A percentile compares a stretch with the other conserved stretches of the same genome.
Evolutionary conservation across 1,140 invertebrate species (phyloP).

Genomic region (Andrena cerasifolii): DNA sequence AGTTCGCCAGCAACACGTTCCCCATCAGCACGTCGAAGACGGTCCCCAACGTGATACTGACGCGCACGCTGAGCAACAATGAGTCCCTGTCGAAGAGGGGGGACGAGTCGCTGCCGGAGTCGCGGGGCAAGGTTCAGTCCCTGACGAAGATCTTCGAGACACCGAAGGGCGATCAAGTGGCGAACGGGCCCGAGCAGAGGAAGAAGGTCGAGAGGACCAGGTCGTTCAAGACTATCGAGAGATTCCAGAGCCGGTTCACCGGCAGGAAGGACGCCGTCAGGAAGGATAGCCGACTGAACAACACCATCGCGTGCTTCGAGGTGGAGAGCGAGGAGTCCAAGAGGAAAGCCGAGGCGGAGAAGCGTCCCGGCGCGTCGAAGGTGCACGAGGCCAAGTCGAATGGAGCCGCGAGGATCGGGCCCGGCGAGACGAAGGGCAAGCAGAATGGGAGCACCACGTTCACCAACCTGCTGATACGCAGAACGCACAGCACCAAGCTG

Average conservation of each 20-base stretch:
- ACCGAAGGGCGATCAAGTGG: slow-evolving; percentile 57
- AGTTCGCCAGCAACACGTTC: slow-evolving; percentile 75
- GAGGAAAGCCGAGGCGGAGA: slow-evolving; percentile 44
- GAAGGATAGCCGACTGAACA: slow-evolving; percentile 73
- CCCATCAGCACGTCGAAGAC: slow-evolving; percentile 58
- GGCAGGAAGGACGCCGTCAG: slow-evolving; percentile 72
- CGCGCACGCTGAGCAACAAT: slow-evolving; percentile 74
- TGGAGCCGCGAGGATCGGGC: slow-evolving; percentile 28
- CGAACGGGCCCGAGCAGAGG: slow-evolving; percentile 54
- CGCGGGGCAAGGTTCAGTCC: slow-evolving; percentile 79
- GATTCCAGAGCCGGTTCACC: slow-evolving; percentile 77
- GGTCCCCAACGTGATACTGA: slow-evolving; percentile 61
- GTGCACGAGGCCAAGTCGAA: slow-evolving; percentile 19
- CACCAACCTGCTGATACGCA: slow-evolving; percentile 82
- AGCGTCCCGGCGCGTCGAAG: slow-evolving; percentile 28
- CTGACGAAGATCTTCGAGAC: slow-evolving; percentile 79
- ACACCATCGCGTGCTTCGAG: slow-evolving; percentile 69
- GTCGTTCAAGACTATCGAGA: slow-evolving; percentile 80
- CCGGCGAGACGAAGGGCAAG: slow-evolving; percentile 50
- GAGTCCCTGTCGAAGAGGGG: slow-evolving; percentile 50
- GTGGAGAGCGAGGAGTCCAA: slow-evolving; percentile 57
- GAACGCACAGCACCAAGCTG: slow-evolving; percentile 88
- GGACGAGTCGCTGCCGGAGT: slow-evolving; percentile 59
- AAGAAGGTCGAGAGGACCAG: slow-evolving; percentile 79
- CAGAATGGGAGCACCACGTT: slow-evolving; percentile 65